phyloP scores from a whole-genome alignment of 2,113 vertebrate species.

The Sinocyclocheilus grahami region DNA sequence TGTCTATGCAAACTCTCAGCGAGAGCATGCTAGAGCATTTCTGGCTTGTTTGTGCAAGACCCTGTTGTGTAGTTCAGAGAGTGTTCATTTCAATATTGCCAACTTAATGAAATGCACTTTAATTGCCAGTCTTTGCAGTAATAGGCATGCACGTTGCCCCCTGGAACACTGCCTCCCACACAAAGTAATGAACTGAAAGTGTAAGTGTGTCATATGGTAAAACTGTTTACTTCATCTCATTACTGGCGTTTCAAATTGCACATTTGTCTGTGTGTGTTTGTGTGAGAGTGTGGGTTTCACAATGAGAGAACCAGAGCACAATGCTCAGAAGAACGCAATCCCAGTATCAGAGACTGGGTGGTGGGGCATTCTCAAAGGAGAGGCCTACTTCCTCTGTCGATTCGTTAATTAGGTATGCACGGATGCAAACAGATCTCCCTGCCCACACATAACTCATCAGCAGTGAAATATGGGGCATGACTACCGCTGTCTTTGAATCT shows the following conservation, averaged over 20 bases:
- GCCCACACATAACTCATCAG: constrained; percentile 60
- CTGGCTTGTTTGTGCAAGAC: not conserved
- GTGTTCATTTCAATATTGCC: not conserved
- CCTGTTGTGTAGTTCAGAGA: not conserved
- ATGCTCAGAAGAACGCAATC: constrained; percentile 67
- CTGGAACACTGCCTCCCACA: constrained; percentile 38
- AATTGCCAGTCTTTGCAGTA: constrained; percentile 31
- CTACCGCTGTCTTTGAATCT: constrained; percentile 66
- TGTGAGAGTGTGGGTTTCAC: constrained; percentile 15
- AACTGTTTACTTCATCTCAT: constrained; percentile 57
- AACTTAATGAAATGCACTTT: constrained; percentile 23
- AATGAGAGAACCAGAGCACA: constrained; percentile 38
- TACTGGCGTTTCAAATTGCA: constrained; percentile 49
- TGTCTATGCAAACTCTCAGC: not conserved
- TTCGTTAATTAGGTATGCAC: constrained; percentile 73
- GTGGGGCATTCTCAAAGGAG: constrained; percentile 71
- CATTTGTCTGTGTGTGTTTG: constrained; percentile 37
- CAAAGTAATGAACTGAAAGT: constrained; percentile 28
- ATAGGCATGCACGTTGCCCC: constrained; percentile 7
- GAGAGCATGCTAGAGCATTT: not conserved
- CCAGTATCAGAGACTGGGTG: constrained; percentile 69
- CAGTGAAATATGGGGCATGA: constrained; percentile 72
- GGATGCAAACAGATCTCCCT: constrained; percentile 71
- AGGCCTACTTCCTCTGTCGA: constrained; percentile 69
- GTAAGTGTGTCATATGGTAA: constrained; percentile 30